Evolutionary conservation across 2,888 invertebrate species (phyloP), one percentile per base, ranked within the genome.

Genomic region (Caenorhabditis drosophilae): DNA sequence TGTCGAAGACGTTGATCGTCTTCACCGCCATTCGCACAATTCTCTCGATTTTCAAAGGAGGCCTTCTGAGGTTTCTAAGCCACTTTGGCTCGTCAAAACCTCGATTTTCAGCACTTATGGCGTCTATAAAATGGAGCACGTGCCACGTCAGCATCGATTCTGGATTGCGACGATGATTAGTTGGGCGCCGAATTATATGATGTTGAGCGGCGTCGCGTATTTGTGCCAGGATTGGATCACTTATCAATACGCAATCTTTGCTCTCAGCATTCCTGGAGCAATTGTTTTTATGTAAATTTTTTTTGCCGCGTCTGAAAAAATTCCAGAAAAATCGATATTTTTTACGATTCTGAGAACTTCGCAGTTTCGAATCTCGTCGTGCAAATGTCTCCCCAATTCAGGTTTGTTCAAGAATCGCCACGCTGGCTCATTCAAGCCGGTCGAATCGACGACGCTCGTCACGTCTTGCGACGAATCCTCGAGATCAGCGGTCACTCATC

Each of bases 121-220:
- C 16, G 78, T 77, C 6, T 78, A 73, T 55, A 61, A 70, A 48
- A 77, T 79, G 45, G 81, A 81, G 46, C 77, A 80, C 49, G 60
- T 79, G 9, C 80, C 80, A 11, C 75, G 76, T 16, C 70, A 75
- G 31, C 75, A 81, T 62, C 73, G 81, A 9, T 76, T 81, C 50
- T 75, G 75, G 73, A 73, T 81, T 26, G 63, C 74, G 7, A 76
- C 77, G 1, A 60, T 81, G 36, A 75, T 81, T 46, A 73, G 68
- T n/a, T 70, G 75, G 76, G 76, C 81, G 12, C 79, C 80, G 11
- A 81, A 81, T 49, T 78, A 76, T 57, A 71, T 80, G 46, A 7
- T 80, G 9, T 69, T 76, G 31, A 77, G 71, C 35, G 31, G 71
- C 1, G 68, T 79, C 2, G 78, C 59, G 11, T 79, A 68, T 36